These are phyloP conservation scores for Oceanodroma tethys DNA, from an alignment of 2,113 vertebrate genomes.

Conservation along the genomic window DNA sequence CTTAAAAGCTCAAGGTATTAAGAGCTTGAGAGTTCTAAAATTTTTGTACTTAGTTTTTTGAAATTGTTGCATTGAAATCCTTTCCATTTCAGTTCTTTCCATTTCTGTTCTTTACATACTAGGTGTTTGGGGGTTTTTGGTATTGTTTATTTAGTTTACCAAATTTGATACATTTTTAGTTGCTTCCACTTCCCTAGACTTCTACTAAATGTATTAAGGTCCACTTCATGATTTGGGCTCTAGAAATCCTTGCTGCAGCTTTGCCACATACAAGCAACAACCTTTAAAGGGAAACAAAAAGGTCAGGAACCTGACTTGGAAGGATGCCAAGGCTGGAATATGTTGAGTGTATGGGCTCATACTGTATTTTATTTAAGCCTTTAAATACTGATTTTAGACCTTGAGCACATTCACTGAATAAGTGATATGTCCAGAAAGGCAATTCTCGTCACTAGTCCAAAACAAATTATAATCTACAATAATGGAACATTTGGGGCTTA, in stretches of 20 bases:
- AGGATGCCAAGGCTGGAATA: neutral
- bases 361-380: neutral
- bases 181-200: neutral
- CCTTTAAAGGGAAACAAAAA: neutral
- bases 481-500: neutral
- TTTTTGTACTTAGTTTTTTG: too few species aligned
- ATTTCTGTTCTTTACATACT: neutral
- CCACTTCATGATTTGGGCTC: neutral
- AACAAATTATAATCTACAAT: neutral
- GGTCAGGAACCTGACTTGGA: neutral
- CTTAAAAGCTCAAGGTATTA: too few species aligned
- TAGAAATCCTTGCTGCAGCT: neutral
- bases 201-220: neutral
- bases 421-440: neutral
- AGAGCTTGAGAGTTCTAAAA: too few species aligned
- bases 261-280: neutral
- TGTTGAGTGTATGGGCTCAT: neutral
- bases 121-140: neutral
- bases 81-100: neutral
- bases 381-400: neutral
- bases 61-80: neutral
- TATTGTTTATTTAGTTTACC: neutral
- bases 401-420: neutral
- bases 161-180: neutral
- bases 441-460: neutral